These are phyloP conservation scores for Tragelaphus strepsiceros DNA, from an alignment of 2,113 vertebrate genomes.

Conservation along the genomic window DNA sequence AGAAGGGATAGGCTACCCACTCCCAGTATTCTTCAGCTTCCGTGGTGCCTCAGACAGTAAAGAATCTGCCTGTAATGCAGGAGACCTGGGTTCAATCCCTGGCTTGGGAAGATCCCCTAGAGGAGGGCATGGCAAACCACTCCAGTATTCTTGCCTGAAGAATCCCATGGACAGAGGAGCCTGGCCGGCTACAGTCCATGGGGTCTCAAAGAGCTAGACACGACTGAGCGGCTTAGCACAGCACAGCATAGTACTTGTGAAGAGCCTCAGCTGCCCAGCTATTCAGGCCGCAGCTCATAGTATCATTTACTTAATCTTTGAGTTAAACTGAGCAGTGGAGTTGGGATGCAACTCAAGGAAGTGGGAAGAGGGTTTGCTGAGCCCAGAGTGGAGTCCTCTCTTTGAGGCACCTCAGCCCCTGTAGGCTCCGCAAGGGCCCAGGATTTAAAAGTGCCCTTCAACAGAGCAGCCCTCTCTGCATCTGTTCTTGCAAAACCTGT, in stretches of 20 bases:
- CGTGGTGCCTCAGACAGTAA: neutral
- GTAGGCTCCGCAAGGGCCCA: fast-evolving
- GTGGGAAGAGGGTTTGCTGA: fast-evolving
- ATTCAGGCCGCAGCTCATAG: neutral
- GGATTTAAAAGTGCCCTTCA: neutral
- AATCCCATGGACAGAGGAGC: neutral
- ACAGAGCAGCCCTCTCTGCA: neutral
- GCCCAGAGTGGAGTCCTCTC: neutral
- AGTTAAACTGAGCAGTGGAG: neutral
- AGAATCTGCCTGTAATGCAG: neutral
- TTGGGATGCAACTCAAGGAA: neutral
- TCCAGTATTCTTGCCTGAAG: neutral
- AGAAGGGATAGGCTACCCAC: neutral
- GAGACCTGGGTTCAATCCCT: neutral
- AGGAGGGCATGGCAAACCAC: neutral
- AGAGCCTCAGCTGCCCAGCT: neutral
- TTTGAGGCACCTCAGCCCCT: neutral
- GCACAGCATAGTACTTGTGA: neutral
- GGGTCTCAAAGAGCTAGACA: neutral
- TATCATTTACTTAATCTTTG: neutral
- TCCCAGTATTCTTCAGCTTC: neutral
- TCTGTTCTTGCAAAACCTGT: neutral
- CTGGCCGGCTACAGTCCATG: neutral
- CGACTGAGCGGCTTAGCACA: neutral
- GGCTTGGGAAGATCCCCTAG: neutral